phyloP scores from a whole-genome alignment of 2,113 vertebrate genomes.

The Eclectus roratus region DNA sequence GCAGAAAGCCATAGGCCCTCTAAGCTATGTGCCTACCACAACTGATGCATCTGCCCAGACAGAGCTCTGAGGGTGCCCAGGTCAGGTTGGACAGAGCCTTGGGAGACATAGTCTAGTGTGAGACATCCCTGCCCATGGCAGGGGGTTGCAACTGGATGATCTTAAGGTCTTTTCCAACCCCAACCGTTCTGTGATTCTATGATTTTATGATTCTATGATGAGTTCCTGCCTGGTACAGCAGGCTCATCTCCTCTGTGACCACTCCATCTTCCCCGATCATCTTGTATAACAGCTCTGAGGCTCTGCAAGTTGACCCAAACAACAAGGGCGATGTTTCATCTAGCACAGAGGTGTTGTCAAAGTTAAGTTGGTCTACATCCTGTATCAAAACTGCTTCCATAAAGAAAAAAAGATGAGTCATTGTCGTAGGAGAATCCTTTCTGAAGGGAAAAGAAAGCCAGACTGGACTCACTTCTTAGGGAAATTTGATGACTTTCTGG shows the following conservation, averaged over 20 bases:
- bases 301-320: not conserved
- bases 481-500: not conserved
- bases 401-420: not conserved
- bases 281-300: not conserved
- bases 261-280: not conserved
- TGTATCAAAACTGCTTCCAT: not conserved
- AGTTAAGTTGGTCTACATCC: not conserved
- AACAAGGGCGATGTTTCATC: not conserved
- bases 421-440: not conserved
- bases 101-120: not conserved
- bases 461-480: not conserved
- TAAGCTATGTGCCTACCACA: not conserved
- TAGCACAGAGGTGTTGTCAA: not conserved
- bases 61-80: not conserved
- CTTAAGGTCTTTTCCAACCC: not conserved
- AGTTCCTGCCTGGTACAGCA: not conserved
- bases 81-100: not conserved
- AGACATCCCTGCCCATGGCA: not conserved
- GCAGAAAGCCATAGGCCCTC: not conserved
- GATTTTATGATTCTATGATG: not conserved
- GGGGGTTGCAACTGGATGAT: not conserved
- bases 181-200: not conserved
- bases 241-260: not conserved
- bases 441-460: not conserved
- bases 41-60: not conserved